Evolutionary conservation across 37 sponge, comb jelly and placozoan genomes (phyloP), one percentile per base, ranked within the genome.

Genomic region (Bolinopsis microptera): DNA sequence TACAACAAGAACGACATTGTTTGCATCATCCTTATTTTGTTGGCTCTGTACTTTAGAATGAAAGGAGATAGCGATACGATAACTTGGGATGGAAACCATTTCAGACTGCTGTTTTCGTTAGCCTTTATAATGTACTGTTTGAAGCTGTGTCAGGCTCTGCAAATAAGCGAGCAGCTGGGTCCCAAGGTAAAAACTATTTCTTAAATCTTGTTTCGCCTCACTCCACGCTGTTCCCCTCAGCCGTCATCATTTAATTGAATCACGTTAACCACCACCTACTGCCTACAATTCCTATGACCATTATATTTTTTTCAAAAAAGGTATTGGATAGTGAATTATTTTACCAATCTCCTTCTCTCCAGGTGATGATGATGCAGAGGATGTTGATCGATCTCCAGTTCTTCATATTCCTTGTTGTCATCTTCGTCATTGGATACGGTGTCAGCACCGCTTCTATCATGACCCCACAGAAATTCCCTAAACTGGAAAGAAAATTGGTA

Each of bases 351-450:
- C n/a, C n/a, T n/a, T n/a, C n/a, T n/a, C 18, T n/a, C 30, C 74
- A 70, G 74, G 82, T 80, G 21, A 80, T 80, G 82, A 80, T 80
- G 82, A 80, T 80, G 82, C 35, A 80, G 21, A 80, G 23, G 82
- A 80, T 80, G 82, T 34, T 80, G 38, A 36, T 34, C 23, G 82
- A 80, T 34, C 82, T 80, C 32, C 24, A 16, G 37, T 80, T 80
- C 82, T 80, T 80, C 38, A 80, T 80, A 24, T 35, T 36, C 8
- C 82, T 80, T 13, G 82, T 80, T 9, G 37, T 30, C 32, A 28
- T 80, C 5, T 28, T 80, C 38, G 37, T 80, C 5, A 80, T 80
- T 34, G 82, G 37, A 2, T 80, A 80, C 23, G 82, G 82, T 23
- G 82, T 80, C 8, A 30, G 32, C 30, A 80, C 82, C 82, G 30